A percentile compares a stretch with the other conserved stretches of the same genome.
Evolutionary conservation across 2,888 invertebrate species (phyloP).

Genomic region (Leptopilina syphax): DNA sequence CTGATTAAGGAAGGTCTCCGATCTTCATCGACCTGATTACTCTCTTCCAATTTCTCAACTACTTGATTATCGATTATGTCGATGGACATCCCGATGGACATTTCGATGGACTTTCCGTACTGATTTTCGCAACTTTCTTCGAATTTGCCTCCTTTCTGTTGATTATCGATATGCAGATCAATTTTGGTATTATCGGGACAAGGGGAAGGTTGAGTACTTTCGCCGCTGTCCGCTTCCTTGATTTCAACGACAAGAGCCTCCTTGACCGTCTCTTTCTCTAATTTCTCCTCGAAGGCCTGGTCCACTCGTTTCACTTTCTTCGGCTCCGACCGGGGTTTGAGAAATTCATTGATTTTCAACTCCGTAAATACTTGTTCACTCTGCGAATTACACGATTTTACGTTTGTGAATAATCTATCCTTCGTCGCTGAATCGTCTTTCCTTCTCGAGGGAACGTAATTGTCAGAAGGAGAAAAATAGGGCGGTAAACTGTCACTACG

Average conservation of each 20-base stretch:
- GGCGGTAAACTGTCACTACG: slow-evolving; percentile 28
- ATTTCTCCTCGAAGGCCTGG: slow-evolving; percentile 62
- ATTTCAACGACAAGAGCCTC: slow-evolving; percentile 73
- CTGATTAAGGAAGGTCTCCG: slow-evolving; percentile 72
- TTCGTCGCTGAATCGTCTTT: slow-evolving; percentile 20
- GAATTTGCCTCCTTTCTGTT: neutral
- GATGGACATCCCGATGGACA: neutral
- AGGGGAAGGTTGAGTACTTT: slow-evolving; percentile 73
- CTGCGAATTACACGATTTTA: slow-evolving; percentile 55
- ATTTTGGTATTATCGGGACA: slow-evolving; percentile 69
- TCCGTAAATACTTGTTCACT: slow-evolving; percentile 70
- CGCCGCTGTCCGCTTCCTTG: slow-evolving; percentile 75
- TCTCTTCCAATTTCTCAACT: slow-evolving; percentile 38
- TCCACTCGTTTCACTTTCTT: slow-evolving; percentile 64
- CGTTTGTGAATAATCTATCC: slow-evolving; percentile 33
- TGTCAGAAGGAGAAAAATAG: slow-evolving; percentile 13
- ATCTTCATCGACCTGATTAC: slow-evolving; percentile 47
- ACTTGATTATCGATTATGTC: slow-evolving; percentile 38
- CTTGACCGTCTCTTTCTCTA: slow-evolving; percentile 63
- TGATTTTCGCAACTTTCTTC: slow-evolving; percentile 54
- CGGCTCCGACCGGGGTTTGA: slow-evolving; percentile 65
- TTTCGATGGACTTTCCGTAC: slow-evolving; percentile 23
- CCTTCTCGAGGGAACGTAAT: slow-evolving; percentile 22
- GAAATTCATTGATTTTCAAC: slow-evolving; percentile 68
- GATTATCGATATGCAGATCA: slow-evolving; percentile 47